Conservation (phyloP, 2,888 invertebrate genomes). For the Trissoscelio sp. region DNA sequence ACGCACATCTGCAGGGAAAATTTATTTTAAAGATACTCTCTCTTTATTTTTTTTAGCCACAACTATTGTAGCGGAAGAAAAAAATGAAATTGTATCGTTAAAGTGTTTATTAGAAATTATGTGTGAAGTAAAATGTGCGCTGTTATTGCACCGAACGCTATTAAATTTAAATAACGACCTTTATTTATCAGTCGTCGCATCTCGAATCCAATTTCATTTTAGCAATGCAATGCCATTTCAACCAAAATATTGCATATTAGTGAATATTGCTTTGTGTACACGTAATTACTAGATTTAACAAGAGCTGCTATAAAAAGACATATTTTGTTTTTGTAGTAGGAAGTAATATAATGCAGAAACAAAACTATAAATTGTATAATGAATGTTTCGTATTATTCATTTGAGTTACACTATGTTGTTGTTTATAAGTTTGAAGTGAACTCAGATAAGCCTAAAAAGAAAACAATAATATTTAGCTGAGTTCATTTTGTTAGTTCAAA, state of each 20-base stretch:
- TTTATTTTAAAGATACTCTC: too few relatives aligned
- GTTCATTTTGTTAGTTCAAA: neutral
- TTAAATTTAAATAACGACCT: constrained; percentile 37
- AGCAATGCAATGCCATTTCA: neutral
- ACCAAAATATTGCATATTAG: constrained; percentile 7
- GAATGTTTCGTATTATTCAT: too few relatives aligned
- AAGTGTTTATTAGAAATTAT: constrained; percentile 2
- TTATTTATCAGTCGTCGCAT: constrained; percentile 16
- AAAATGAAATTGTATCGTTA: neutral
- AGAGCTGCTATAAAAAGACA: neutral
- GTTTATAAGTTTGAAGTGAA: too few relatives aligned
- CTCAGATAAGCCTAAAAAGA: too few relatives aligned
- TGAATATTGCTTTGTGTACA: constrained; percentile 8
- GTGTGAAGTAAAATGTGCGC: neutral
- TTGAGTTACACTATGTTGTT: too few relatives aligned
- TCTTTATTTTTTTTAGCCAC: too few relatives aligned
- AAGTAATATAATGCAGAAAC: too few relatives aligned
- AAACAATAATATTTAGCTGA: too few relatives aligned
- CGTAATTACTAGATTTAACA: neutral
- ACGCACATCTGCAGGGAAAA: too few relatives aligned
- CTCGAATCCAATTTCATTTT: constrained; percentile 24
- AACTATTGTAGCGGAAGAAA: neutral
- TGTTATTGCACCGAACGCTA: neutral
- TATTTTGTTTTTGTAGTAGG: too few relatives aligned
- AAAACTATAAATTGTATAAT: too few relatives aligned